These are phyloP conservation scores for Lissocephala sabroskyi DNA, from an alignment of 2,888 invertebrate genomes.

Conservation along the genomic window DNA sequence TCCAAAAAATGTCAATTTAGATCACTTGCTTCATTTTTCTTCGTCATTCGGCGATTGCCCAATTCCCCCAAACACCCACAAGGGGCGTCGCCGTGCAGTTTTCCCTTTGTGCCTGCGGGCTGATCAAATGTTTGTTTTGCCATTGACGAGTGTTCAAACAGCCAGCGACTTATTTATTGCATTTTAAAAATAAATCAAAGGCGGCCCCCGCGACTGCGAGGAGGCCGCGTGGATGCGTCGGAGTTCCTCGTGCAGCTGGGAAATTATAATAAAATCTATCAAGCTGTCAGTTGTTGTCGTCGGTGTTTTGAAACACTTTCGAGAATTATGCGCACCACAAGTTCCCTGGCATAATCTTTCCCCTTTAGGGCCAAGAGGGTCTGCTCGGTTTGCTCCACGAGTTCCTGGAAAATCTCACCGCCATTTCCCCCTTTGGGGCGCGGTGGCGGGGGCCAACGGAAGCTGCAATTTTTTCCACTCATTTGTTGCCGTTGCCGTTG, in stretches of 20 bases:
- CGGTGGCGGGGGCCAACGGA: slow-evolving; percentile 27
- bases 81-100: no score
- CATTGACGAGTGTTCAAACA: slow-evolving; percentile 50
- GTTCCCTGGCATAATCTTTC: slow-evolving; percentile 52
- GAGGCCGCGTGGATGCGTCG: background rate
- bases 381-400: background rate
- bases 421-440: no score
- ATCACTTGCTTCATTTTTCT: no score
- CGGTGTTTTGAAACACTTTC: slow-evolving; percentile 60
- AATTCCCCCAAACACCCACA: no score
- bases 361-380: background rate
- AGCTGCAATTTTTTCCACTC: slow-evolving; percentile 63
- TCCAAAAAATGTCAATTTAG: no score
- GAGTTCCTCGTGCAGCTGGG: slow-evolving; percentile 3
- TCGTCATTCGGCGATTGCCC: no score
- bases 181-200: slow-evolving; percentile 48
- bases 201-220: slow-evolving; percentile 26
- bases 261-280: slow-evolving; percentile 66
- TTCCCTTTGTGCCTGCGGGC: background rate
- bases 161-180: slow-evolving; percentile 39
- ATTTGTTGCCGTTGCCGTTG: slow-evolving; percentile 33
- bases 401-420: slow-evolving; percentile 54
- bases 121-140: slow-evolving; percentile 35
- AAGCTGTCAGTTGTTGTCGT: slow-evolving; percentile 52
- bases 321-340: slow-evolving; percentile 52